Evolutionary conservation across 2,888 invertebrate species (phyloP), one percentile per base, ranked within the genome.

Genomic region (Drosophila rellima): DNA sequence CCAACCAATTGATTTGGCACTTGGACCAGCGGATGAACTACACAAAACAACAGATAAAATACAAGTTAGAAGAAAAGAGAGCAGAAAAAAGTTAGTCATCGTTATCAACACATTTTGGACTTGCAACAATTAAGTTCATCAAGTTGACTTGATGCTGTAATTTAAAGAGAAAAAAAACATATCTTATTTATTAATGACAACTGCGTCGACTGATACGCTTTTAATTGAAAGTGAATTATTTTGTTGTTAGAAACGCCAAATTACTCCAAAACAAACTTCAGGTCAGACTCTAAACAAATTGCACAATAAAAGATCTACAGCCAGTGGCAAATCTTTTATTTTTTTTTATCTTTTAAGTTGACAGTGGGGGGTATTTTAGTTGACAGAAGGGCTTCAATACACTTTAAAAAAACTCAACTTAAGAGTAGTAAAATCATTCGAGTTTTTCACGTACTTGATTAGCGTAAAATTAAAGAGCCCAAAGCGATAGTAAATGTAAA

Each of bases 1-100:
- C 97, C 97, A 74, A 98, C 97, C 92, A 98, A 94, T 94, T 98
- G 97, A 94, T 97, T 97, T 87, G 97, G 97, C 86, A 98, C 97
- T 95, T 97, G 97, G 87, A 98, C 97, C 93, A 97, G 94, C 55
- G 97, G 98, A 93, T 97, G 97, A 94, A 97, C 97, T 97, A 95
- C 44, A 94, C 26, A 37, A 33, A 50, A 31, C 8, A 50, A 39
- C 31, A 29, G 10, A 67, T n/a, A 52, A 15, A 18, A 57, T 26
- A 51, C 10, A 35, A 59, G 56, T n/a, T 2, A 42, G 40, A 31
- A 20, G 10, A 8, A 11, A 10, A 6, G 2, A 18, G 5, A 40
- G 13, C 11, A 20, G 20, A 18, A 4, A 18, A 3, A 33, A 44
- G 23, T 55, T 35, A 44, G 23, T 55, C 17, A 45, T 8, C 31